Evolutionary conservation across 2,113 vertebrate species (phyloP), one percentile per base, ranked within the genome.

Genomic region (Epinephelus moara): DNA sequence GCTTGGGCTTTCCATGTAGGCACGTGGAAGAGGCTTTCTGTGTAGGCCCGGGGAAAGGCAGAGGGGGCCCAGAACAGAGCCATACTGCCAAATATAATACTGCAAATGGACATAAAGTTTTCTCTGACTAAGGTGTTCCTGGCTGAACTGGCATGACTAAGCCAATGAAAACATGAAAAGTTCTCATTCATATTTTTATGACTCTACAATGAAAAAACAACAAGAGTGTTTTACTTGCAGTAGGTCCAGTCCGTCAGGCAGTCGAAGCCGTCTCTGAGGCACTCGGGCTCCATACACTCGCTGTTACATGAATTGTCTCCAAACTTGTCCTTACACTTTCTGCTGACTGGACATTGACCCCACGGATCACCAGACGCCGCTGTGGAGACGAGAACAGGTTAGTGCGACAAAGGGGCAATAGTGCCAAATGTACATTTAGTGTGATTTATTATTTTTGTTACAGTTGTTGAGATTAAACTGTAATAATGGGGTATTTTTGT

Each of bases 251-350:
- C 89, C 66, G 77, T 88, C 66, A 95, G 82, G 61, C 97, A 97
- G 95, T 97, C 97, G 0, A 96, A 96, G 25, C 97, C 97, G 1
- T 97, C 97, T 62, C 92, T 91, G 19, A 97, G 93, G 89, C 97
- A 98, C 9, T 94, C 93, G 0, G 96, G 89, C 1, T 91, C 94
- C 52, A 84, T 83, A 47, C 97, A 98, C 4, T 96, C 94, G 1
- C 53, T 76, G 89, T 97, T 93, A 88, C 97, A 97, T 2, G 85
- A 82, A 15, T 96, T 95, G 6, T 98, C 92, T 17, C 87, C 93
- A 84, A 97, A 98, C 88, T 95, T 96, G 74, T 75, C 91, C 81
- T 94, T 94, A 74, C 97, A 97, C 50, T 52, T 89, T 53, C 92
- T 93, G 40, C 73, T 91, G n/a, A 80, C 63, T 0, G 89, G 92